Percentiles rank a stretch among this genome's conserved stretches.
phyloP scores from a whole-genome alignment of 2,797 vertebrate species.

The Microctenopoma lineatum region DNA sequence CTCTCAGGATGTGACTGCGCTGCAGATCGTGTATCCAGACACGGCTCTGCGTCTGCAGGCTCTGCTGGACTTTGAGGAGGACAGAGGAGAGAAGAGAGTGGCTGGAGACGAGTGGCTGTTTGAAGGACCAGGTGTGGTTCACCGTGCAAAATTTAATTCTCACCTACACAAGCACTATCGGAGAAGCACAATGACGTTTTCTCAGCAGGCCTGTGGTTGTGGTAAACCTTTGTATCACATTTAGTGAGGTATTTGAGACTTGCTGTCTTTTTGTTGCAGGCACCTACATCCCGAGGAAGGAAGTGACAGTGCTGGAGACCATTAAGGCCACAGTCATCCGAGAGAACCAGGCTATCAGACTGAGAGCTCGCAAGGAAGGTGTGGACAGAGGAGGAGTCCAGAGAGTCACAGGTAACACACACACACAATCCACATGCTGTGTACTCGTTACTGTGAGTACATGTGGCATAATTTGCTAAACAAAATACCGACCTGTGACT shows the following conservation, averaged over 20 bases:
- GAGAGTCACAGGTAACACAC: conserved; percentile 38
- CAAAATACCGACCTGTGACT: neutral
- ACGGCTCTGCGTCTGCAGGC: conserved; percentile 91
- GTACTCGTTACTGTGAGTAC: neutral
- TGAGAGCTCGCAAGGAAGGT: conserved; percentile 91
- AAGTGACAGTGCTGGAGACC: conserved; percentile 88
- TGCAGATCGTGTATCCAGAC: conserved; percentile 90
- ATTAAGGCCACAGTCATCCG: conserved; percentile 89
- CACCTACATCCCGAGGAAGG: conserved; percentile 92
- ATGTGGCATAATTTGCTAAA: neutral
- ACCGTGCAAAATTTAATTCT: too few relatives aligned
- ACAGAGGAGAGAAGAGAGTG: conserved; percentile 77
- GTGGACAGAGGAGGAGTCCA: conserved; percentile 82
- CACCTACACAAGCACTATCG: too few relatives aligned
- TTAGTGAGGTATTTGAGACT: neutral
- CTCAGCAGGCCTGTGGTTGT: too few relatives aligned
- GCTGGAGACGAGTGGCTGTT: conserved; percentile 95
- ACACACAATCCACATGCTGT: too few relatives aligned
- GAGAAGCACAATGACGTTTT: too few relatives aligned
- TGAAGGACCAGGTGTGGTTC: conserved; percentile 87
- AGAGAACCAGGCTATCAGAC: conserved; percentile 91
- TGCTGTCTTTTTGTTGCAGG: conserved; percentile 70
- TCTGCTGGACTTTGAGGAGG: conserved; percentile 87
- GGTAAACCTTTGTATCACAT: too few relatives aligned
- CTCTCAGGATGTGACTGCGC: conserved; percentile 83